These are phyloP conservation scores for Epinephelus awoara DNA, from an alignment of 2,797 vertebrate genomes.

Conservation along the genomic window DNA sequence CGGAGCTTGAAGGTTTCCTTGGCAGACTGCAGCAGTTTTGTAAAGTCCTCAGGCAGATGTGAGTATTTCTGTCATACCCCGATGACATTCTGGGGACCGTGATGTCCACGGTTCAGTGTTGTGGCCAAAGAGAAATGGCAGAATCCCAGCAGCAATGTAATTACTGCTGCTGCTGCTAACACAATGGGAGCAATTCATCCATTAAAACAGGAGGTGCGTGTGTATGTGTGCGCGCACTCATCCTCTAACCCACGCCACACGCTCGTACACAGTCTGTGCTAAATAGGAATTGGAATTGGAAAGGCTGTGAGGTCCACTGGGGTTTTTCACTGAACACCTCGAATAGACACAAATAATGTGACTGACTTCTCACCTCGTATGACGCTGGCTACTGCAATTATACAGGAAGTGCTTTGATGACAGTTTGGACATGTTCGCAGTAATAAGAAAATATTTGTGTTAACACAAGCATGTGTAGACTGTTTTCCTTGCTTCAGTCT, in stretches of 20 bases:
- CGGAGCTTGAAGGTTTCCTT: conserved; percentile 33
- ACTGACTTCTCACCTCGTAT: conserved; percentile 23
- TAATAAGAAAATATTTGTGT: neutral
- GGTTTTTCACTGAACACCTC: conserved; percentile 21
- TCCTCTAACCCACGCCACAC: conserved; percentile 14
- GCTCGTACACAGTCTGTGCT: conserved; percentile 1
- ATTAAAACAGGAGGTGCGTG: conserved; percentile 57
- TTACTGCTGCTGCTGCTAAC: conserved; percentile 55
- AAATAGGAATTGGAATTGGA: conserved; percentile 46
- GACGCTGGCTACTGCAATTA: neutral
- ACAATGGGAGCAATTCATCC: conserved; percentile 71
- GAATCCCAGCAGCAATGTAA: conserved; percentile 56
- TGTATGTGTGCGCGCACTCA: conserved; percentile 5
- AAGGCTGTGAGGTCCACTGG: conserved; percentile 28
- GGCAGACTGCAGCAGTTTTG: conserved; percentile 34
- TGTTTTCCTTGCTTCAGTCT: neutral
- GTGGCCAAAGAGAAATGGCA: conserved; percentile 28
- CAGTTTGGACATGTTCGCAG: neutral
- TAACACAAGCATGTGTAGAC: neutral
- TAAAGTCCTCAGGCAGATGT: conserved; percentile 47
- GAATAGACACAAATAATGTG: conserved; percentile 26
- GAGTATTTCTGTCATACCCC: conserved; percentile 53
- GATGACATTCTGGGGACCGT: conserved; percentile 35
- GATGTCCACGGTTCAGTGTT: conserved; percentile 29
- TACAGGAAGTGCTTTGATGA: neutral